Evolutionary conservation across 2,113 vertebrate species (phyloP).

Genomic region (Pseudorasbora parva): DNA sequence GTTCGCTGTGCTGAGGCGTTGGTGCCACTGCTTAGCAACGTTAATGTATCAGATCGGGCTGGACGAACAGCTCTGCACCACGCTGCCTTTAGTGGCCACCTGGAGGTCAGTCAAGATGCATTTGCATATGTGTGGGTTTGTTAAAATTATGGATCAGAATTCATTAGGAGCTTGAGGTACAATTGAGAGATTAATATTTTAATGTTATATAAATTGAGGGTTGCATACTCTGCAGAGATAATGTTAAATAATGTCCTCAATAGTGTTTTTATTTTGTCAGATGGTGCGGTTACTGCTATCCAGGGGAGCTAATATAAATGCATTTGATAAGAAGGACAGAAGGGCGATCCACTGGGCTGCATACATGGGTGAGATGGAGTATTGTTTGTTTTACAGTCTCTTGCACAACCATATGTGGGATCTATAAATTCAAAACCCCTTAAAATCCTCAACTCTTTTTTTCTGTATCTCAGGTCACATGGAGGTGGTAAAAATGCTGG

Average conservation of each 20-base stretch:
- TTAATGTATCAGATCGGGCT: slow-evolving; percentile 95
- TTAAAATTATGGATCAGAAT: slow-evolving; percentile 1
- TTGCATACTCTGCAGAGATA: not conserved
- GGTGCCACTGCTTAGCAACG: slow-evolving; percentile 94
- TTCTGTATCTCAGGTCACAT: slow-evolving; percentile 82
- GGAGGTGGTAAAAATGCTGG: slow-evolving; percentile 94
- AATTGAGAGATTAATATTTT: not conserved
- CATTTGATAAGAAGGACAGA: slow-evolving; percentile 99
- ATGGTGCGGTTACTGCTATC: slow-evolving; percentile 96
- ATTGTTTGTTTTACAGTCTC: not conserved
- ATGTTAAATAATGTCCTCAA: not conserved
- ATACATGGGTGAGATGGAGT: slow-evolving; percentile 89
- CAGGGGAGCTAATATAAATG: slow-evolving; percentile 98
- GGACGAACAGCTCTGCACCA: slow-evolving; percentile 97
- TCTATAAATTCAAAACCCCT: not conserved
- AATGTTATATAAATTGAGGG: not conserved
- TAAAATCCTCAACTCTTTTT: not conserved
- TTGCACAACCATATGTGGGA: not conserved
- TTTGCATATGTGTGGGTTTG: not conserved
- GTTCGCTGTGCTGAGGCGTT: slow-evolving; percentile 96
- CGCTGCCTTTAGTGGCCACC: slow-evolving; percentile 95
- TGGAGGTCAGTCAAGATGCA: slow-evolving; percentile 79
- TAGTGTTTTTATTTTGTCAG: slow-evolving; percentile 73
- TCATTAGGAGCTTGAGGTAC: not conserved
- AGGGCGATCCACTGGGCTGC: slow-evolving; percentile 98